Evolutionary conservation across 2,113 vertebrate genomes (phyloP).

Genomic region (Micromys minutus): DNA sequence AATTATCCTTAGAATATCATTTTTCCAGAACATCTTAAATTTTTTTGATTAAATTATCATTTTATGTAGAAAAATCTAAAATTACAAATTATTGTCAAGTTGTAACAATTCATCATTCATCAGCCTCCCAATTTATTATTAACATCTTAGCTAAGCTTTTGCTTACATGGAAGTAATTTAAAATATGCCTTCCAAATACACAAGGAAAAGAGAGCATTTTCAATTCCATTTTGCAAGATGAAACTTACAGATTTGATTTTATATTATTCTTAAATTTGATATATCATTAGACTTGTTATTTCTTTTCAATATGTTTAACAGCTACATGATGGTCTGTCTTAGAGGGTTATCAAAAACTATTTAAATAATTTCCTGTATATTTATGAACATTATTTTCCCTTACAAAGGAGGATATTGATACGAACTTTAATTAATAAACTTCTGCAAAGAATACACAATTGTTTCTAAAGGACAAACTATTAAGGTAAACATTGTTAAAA

Average conservation of each 20-base stretch:
- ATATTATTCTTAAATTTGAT: constrained; percentile 27
- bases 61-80: constrained; percentile 40
- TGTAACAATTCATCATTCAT: not conserved
- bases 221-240: constrained; percentile 28
- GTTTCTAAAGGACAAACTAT: not conserved
- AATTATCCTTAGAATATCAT: not conserved
- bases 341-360: not conserved
- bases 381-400: not conserved
- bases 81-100: not conserved
- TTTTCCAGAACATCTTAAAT: not conserved
- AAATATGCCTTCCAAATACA: constrained; percentile 1
- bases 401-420: not conserved
- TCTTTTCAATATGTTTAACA: not conserved
- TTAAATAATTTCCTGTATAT: not conserved
- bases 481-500: not conserved
- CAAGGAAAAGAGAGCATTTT: not conserved
- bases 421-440: constrained; percentile 6
- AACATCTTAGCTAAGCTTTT: not conserved
- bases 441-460: not conserved
- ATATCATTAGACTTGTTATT: not conserved
- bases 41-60: constrained; percentile 25
- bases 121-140: not conserved
- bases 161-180: not conserved
- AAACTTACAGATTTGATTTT: not conserved
- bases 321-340: not conserved